Evolutionary conservation across 2,797 vertebrate genomes (phyloP), one percentile per base, ranked within the genome.

Genomic region (Alca torda): DNA sequence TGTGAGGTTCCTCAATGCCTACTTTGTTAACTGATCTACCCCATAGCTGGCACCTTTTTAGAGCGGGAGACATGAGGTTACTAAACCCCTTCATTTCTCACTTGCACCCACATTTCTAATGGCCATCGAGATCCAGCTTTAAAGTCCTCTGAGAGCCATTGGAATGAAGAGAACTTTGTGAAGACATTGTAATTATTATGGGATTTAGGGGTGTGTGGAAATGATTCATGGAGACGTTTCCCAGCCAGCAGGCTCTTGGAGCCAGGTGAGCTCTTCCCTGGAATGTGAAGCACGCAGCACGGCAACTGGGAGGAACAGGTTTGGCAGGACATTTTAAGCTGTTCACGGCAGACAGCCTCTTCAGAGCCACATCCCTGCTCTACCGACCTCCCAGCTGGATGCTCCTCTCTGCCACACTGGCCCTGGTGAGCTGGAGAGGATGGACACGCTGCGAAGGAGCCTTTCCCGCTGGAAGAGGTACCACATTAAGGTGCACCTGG

Each of bases 401-500:
- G 95, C 64, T 93, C 5, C 3, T 39, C 83, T 16, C 24, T 19
- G 75, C 80, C 48, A 4, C 23, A 0, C 53, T 4, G 37, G 78
- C 53, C 54, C 33, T 7, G 78, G 48, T 1, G 54, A 53, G 37
- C 93, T 51, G 53, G 45, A 7, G 24, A 53, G 53, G 84, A 98
- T 98, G 98, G 97, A 98, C 79, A 98, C 97, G 33, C 95, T 98
- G 87, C 97, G 98, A 35, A 97, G 98, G 54, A 97, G 98, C 77
- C 94, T 98, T 6, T 96, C 94, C n/a, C 97, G 98, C 14, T 98
- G 98, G 98, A 97, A 97, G 91, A 98, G 96, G 90, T 98, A 97
- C 90, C 98, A 98, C 97, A 98, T 98, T 16, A 96, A 98, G 91
- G 98, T 98, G 86, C 98, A 98, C 78, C 81, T 98, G 76, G 97